Conservation (phyloP, 2,797 vertebrate species). For the Manis javanica region DNA sequence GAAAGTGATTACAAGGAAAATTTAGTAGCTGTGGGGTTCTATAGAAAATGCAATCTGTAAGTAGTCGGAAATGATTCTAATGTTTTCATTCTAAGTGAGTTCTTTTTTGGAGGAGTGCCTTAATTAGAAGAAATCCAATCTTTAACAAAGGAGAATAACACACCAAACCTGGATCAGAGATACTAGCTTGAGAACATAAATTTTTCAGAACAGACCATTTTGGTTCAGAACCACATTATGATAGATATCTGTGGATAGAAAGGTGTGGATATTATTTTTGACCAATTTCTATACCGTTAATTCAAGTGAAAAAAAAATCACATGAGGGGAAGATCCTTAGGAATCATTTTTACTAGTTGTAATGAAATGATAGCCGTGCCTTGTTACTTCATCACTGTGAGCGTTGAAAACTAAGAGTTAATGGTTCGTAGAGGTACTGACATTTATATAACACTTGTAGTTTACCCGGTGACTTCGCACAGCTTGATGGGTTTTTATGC, state of each 20-base stretch:
- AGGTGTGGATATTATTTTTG: background rate
- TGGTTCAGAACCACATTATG: background rate
- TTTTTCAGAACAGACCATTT: background rate
- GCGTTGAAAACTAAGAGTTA: background rate
- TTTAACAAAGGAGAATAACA: background rate
- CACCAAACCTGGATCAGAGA: background rate
- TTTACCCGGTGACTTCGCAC: background rate
- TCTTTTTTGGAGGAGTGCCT: background rate
- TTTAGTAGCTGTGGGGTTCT: background rate
- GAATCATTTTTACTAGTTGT: constrained; percentile 1
- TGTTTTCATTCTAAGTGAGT: background rate
- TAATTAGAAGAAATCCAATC: background rate
- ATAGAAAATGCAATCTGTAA: background rate
- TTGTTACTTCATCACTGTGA: background rate
- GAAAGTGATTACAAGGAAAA: constrained; percentile 38
- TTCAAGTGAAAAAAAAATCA: constrained; percentile 13
- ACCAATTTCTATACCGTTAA: background rate
- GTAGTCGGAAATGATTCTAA: background rate
- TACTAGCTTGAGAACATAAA: background rate
- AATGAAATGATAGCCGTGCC: background rate
- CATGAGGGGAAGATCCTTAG: background rate
- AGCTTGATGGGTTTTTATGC: background rate
- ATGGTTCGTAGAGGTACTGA: background rate
- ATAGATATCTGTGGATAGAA: background rate
- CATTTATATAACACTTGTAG: background rate